phyloP scores from a whole-genome alignment of 2,797 vertebrate genomes.

The Melanogrammus aeglefinus region DNA sequence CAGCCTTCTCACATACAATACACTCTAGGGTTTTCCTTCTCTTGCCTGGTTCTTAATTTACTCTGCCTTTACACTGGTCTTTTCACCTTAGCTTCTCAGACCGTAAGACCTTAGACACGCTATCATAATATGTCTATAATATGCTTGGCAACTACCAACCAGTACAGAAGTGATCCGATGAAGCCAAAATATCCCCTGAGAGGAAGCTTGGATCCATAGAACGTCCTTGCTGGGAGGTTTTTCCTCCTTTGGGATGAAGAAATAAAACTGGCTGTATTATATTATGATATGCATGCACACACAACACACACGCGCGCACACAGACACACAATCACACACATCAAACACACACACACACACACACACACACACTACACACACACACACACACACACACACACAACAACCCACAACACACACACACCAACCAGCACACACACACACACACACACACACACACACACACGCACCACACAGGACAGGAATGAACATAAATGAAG shows the following conservation, averaged over 20 bases:
- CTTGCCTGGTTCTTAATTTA: not conserved
- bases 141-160: too few species aligned
- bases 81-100: not conserved
- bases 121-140: not conserved
- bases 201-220: not conserved
- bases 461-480: not conserved
- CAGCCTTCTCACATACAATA: not conserved
- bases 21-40: not conserved
- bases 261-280: not conserved
- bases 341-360: conserved; percentile 7
- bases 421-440: conserved; percentile 3
- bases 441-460: conserved; percentile 7
- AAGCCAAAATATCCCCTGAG: not conserved
- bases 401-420: conserved; percentile 3
- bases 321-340: conserved; percentile 2
- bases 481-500: not conserved
- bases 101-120: too few species aligned
- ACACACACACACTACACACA: conserved; percentile 6
- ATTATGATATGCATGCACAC: conserved; percentile 18
- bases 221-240: not conserved
- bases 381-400: conserved; percentile 3
- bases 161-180: too few species aligned
- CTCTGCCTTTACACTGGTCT: not conserved
- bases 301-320: not conserved
- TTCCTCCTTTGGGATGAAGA: not conserved